Conservation (phyloP, 2,797 vertebrate genomes). For the Lepus oiostolus region DNA sequence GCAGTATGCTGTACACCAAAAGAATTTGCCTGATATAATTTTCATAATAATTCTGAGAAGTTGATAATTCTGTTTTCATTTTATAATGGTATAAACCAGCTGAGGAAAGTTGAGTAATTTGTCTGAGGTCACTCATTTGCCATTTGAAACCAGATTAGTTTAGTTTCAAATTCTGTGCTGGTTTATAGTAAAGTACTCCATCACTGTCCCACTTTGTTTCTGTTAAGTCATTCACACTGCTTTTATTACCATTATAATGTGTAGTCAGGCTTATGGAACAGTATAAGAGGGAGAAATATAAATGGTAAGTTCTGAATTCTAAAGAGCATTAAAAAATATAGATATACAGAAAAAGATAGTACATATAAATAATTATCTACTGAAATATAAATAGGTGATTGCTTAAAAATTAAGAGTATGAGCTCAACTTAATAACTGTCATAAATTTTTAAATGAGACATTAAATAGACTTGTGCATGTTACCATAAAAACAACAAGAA, state of each 20-base stretch:
- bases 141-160: conserved; percentile 5
- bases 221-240: conserved; percentile 21
- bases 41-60: neutral
- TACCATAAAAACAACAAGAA: neutral
- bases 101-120: conserved; percentile 4
- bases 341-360: conserved; percentile 7
- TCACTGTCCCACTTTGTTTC: conserved; percentile 8
- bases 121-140: neutral
- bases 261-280: neutral
- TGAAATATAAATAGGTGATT: conserved; percentile 11
- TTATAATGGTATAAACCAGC: neutral
- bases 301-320: neutral
- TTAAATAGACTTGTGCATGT: neutral
- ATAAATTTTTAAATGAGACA: conserved; percentile 4
- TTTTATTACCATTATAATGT: conserved; percentile 40
- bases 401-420: conserved; percentile 41
- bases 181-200: conserved; percentile 8
- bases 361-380: conserved; percentile 21
- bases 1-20: neutral
- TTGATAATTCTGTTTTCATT: conserved; percentile 17
- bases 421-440: conserved; percentile 55
- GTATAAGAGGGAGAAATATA: conserved; percentile 25
- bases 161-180: conserved; percentile 27
- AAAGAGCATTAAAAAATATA: conserved; percentile 51
- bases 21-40: neutral